Conservation (phyloP, 53 echinoderm and acorn worm genomes). For the Echinometra lucunter region DNA sequence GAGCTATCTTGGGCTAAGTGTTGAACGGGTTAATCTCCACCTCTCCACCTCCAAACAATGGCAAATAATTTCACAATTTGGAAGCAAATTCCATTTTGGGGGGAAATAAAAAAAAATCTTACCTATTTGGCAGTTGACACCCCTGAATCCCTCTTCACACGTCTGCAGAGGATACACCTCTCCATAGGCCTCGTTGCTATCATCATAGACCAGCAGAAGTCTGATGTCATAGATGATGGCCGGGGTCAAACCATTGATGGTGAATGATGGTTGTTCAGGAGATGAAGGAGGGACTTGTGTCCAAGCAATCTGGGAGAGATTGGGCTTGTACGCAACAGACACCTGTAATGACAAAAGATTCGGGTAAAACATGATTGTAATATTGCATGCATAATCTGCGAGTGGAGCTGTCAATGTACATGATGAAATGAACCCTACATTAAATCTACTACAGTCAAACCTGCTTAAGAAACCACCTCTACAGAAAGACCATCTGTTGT, state of each 20-base stretch:
- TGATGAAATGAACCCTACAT: too few species aligned
- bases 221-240: constrained; percentile 48
- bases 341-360: neutral
- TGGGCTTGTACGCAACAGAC: constrained; percentile 9
- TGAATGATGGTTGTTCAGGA: constrained; percentile 3
- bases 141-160: neutral
- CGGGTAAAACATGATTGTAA: neutral
- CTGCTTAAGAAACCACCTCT: too few species aligned
- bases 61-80: neutral
- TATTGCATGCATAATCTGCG: too few species aligned
- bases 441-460: too few species aligned
- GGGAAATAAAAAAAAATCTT: neutral
- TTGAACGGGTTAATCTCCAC: too few species aligned
- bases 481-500: too few species aligned
- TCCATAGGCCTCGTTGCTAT: constrained; percentile 15
- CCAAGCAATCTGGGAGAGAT: neutral
- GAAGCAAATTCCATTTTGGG: too few species aligned
- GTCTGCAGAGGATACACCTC: constrained; percentile 3
- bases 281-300: neutral
- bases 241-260: constrained; percentile 19
- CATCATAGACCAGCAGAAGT: constrained; percentile 48
- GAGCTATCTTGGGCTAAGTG: too few species aligned
- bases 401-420: too few species aligned
- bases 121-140: constrained; percentile 42
- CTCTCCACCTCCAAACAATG: neutral